These are phyloP conservation scores for Hermatobates lingyangjiaoensis DNA, from an alignment of 1,140 invertebrate genomes.

Conservation along the genomic window DNA sequence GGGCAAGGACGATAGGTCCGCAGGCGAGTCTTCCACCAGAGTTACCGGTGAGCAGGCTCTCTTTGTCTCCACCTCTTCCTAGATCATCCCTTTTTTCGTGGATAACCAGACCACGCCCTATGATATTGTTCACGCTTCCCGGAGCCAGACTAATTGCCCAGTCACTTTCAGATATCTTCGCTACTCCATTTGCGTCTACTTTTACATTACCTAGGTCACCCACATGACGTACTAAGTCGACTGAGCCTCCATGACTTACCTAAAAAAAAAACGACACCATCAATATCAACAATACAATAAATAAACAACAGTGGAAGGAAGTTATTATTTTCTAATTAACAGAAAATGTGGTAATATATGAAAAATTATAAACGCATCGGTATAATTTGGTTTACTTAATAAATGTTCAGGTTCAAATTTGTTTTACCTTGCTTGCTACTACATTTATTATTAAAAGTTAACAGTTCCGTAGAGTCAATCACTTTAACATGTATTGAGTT, in stretches of 20 bases:
- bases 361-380: too few relatives aligned
- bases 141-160: conserved; percentile 23
- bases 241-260: conserved; percentile 28
- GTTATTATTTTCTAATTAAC: too few relatives aligned
- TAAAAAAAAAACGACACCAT: too few relatives aligned
- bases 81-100: conserved; percentile 31
- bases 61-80: conserved; percentile 26
- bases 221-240: conserved; percentile 28
- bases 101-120: conserved; percentile 32
- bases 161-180: conserved; percentile 23
- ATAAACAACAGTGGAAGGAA: too few relatives aligned
- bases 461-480: too few relatives aligned
- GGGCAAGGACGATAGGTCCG: conserved; percentile 24
- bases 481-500: too few relatives aligned
- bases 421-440: too few relatives aligned
- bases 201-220: conserved; percentile 36
- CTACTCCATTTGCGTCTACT: conserved; percentile 24
- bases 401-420: too few relatives aligned
- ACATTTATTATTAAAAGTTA: too few relatives aligned
- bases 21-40: conserved; percentile 30
- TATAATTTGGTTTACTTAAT: too few relatives aligned
- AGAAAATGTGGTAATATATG: too few relatives aligned
- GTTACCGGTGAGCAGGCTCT: conserved; percentile 31
- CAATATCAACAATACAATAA: too few relatives aligned
- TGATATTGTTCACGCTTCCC: conserved; percentile 27